Conservation (phyloP, 2,797 vertebrate species). For the Sebastes nivosus region DNA sequence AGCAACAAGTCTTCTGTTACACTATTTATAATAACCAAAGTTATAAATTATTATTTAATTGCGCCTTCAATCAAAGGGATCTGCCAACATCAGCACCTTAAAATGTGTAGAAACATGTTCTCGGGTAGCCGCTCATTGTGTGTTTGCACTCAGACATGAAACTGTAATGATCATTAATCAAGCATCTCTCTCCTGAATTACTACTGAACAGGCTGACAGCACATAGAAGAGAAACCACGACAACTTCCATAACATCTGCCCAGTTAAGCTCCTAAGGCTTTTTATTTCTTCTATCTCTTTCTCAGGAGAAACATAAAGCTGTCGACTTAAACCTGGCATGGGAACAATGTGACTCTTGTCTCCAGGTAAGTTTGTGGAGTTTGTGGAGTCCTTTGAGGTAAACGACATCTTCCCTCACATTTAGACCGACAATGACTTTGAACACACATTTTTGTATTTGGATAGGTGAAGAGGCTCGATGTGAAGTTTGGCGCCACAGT, state of each 20-base stretch:
- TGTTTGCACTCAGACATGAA: neutral
- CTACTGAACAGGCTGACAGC: neutral
- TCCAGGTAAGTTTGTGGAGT: slow-evolving; percentile 66
- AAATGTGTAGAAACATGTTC: neutral
- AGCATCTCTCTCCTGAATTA: neutral
- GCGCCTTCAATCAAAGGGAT: neutral
- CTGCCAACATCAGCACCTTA: neutral
- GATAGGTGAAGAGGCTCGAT: slow-evolving; percentile 73
- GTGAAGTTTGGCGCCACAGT: slow-evolving; percentile 66
- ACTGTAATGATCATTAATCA: neutral
- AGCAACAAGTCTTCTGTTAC: neutral
- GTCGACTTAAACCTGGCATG: slow-evolving; percentile 46
- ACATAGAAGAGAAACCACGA: neutral
- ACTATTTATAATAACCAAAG: neutral
- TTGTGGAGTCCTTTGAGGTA: neutral
- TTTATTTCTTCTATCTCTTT: neutral
- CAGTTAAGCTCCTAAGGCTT: accelerated
- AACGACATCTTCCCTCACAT: neutral
- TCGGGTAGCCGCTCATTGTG: neutral
- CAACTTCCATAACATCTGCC: neutral
- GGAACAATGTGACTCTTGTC: slow-evolving; percentile 60
- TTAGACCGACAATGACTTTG: neutral
- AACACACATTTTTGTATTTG: slow-evolving; percentile 11
- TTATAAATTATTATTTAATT: neutral
- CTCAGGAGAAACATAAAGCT: slow-evolving; percentile 59